phyloP scores from a whole-genome alignment of 2,113 vertebrate genomes.

The Odocoileus virginianus region DNA sequence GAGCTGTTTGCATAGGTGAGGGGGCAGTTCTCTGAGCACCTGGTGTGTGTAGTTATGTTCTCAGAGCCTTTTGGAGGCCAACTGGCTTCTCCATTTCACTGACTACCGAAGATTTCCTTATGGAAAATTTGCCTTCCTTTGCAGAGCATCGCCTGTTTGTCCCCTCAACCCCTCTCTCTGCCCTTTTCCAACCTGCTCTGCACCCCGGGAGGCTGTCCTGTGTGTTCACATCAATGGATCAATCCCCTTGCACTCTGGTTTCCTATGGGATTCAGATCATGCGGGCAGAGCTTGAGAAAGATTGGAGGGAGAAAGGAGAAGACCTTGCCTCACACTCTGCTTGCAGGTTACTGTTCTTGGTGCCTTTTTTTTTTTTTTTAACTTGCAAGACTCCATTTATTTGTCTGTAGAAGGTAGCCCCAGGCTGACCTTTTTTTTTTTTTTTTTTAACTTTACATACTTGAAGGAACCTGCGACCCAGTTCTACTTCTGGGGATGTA shows the following conservation, averaged over 20 bases:
- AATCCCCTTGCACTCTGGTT: not conserved
- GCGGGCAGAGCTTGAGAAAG: rapidly evolving
- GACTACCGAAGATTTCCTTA: not conserved
- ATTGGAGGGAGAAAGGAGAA: not conserved
- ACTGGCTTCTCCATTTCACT: not conserved
- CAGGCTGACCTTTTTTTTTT: not conserved
- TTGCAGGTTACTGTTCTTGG: not conserved
- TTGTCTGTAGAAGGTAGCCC: not conserved
- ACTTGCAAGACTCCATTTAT: not conserved
- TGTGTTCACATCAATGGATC: not conserved
- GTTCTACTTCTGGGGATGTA: not conserved
- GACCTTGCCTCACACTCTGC: not conserved
- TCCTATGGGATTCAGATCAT: not conserved
- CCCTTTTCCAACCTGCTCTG: not conserved
- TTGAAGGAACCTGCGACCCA: not conserved
- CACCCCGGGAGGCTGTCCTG: not conserved
- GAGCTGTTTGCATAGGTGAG: not conserved
- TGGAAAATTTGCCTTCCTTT: not conserved
- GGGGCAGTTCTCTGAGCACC: rapidly evolving
- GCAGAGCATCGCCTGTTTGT: not conserved
- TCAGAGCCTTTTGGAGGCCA: not conserved
- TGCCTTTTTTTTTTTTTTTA: not conserved
- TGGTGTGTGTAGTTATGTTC: not conserved
- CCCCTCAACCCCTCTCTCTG: not conserved
- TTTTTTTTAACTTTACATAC: not conserved